phyloP scores from a whole-genome alignment of 1,140 invertebrate genomes.

The Lucilia sericata region DNA sequence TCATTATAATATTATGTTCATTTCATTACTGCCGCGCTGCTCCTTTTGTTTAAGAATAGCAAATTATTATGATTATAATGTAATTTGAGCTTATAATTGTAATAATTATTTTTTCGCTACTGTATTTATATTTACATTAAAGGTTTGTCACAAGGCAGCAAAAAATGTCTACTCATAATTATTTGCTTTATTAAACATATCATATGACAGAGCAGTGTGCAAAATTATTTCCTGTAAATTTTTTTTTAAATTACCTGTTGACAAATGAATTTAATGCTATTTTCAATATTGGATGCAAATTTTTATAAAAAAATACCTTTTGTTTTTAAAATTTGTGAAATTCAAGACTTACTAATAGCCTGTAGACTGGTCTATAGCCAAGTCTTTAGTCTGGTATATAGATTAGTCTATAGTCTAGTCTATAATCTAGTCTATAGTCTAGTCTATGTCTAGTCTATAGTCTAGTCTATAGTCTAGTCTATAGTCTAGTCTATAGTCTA shows the following conservation, averaged over 20 bases:
- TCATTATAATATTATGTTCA: neutral
- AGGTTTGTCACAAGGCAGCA: neutral
- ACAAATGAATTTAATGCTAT: neutral
- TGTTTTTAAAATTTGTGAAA: too few species aligned
- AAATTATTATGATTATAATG: slow-evolving; percentile 35
- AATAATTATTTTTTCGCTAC: neutral
- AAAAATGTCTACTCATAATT: neutral
- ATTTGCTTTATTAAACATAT: slow-evolving; percentile 24
- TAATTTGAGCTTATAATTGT: slow-evolving; percentile 33
- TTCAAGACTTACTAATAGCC: too few species aligned
- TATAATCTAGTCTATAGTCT: too few species aligned
- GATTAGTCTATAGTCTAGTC: too few species aligned
- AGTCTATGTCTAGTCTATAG: too few species aligned
- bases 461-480: too few species aligned
- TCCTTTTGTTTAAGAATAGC: neutral
- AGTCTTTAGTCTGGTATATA: too few species aligned
- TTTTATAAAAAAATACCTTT: too few species aligned
- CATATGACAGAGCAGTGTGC: neutral
- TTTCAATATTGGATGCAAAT: too few species aligned
- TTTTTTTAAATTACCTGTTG: slow-evolving; percentile 4
- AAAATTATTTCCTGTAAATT: neutral
- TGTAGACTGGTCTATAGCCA: too few species aligned
- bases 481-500: too few species aligned
- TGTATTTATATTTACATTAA: neutral
- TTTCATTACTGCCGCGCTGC: neutral